phyloP scores from a whole-genome alignment of 1,140 invertebrate species.

The Agraylea sexmaculata region DNA sequence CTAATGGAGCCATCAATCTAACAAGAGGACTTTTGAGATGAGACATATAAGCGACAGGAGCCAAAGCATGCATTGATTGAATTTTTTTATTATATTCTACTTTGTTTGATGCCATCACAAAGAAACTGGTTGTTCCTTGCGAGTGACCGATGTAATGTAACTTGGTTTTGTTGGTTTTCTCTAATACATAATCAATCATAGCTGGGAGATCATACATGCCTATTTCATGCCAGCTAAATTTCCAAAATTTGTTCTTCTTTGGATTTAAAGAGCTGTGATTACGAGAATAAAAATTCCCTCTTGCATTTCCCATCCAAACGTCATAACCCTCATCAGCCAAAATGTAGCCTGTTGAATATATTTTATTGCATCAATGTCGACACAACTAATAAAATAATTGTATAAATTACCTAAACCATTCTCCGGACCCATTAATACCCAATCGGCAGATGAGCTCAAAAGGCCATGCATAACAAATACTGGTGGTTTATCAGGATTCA shows the following conservation, averaged over 20 bases:
- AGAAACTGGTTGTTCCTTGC: slow-evolving; percentile 57
- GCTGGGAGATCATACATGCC: slow-evolving; percentile 63
- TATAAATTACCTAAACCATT: slow-evolving; percentile 34
- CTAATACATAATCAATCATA: slow-evolving; percentile 58
- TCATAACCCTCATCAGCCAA: slow-evolving; percentile 63
- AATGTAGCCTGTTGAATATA: slow-evolving; percentile 41
- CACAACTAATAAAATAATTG: neutral
- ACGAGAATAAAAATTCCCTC: slow-evolving; percentile 54
- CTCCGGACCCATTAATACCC: slow-evolving; percentile 40
- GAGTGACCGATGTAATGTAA: slow-evolving; percentile 60
- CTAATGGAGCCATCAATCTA: slow-evolving; percentile 27
- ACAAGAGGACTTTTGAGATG: slow-evolving; percentile 45
- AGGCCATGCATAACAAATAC: slow-evolving; percentile 57
- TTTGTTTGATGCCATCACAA: slow-evolving; percentile 44
- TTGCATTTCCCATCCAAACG: slow-evolving; percentile 62
- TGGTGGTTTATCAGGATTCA: slow-evolving; percentile 23
- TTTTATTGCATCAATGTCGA: slow-evolving; percentile 1
- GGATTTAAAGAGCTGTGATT: slow-evolving; percentile 42
- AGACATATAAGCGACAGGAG: slow-evolving; percentile 50
- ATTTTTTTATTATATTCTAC: slow-evolving; percentile 57
- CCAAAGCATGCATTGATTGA: slow-evolving; percentile 50
- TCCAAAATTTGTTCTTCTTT: slow-evolving; percentile 56
- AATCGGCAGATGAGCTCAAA: slow-evolving; percentile 46
- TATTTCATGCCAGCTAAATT: slow-evolving; percentile 73
- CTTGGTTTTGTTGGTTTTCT: slow-evolving; percentile 42